Evolutionary conservation across 2,113 vertebrate genomes (phyloP).

Genomic region (Heptranchias perlo): DNA sequence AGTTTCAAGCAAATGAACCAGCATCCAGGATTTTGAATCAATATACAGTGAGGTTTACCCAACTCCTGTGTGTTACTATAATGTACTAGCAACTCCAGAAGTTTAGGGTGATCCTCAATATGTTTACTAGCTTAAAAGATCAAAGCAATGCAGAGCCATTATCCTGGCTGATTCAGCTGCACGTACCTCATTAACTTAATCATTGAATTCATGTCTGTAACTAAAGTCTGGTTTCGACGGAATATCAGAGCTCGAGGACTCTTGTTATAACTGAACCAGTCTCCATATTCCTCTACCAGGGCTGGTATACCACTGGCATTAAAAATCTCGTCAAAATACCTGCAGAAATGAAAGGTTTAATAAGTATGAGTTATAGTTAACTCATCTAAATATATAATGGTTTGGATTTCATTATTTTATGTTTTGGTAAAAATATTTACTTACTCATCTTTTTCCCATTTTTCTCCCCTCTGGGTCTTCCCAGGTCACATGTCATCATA

Average conservation of each 20-base stretch:
- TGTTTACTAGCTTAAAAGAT: neutral
- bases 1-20: neutral
- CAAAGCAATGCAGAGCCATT: neutral
- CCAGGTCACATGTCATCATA: neutral
- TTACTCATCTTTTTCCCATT: neutral
- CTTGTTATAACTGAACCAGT: conserved; percentile 81
- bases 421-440: neutral
- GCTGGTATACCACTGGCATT: conserved; percentile 73
- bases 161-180: neutral
- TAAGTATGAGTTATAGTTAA: neutral
- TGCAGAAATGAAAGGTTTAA: conserved; percentile 42
- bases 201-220: conserved; percentile 78
- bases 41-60: neutral
- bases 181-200: conserved; percentile 81
- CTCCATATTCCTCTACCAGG: conserved; percentile 73
- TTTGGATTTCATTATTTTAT: neutral
- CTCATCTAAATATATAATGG: neutral
- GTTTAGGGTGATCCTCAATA: neutral
- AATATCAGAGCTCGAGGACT: conserved; percentile 87
- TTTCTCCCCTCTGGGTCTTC: neutral
- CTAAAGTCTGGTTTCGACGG: conserved; percentile 72
- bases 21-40: neutral
- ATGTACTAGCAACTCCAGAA: neutral
- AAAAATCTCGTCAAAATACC: conserved; percentile 77
- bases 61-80: neutral